Base-by-base conservation (phyloP, 2,113 vertebrate species). In the Entosphenus tridentatus region DNA sequence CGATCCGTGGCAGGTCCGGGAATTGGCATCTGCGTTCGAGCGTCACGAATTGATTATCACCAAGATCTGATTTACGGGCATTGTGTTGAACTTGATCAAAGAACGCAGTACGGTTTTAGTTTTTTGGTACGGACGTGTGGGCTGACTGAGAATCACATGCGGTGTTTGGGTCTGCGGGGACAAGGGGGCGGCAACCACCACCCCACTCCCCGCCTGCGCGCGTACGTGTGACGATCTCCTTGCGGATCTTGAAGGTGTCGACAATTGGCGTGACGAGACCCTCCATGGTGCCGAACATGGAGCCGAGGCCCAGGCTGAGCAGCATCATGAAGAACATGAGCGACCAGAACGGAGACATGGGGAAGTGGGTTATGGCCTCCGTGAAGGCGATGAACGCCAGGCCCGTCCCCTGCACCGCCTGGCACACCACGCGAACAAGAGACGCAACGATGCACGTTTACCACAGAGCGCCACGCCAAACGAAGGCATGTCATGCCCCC, bases 301-400 rank as follows among this genome's bases (percentile, higher is more conserved):
- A 96, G 9, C 93, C 92, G 79, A 98, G 73, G 13, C 93, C 93
- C 78, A 98, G 78, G 78, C 96, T 98, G 74, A 98, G 95, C 68
- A 98, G 80, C 93, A 98, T 98, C 79, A 98, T 79, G 84, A 98
- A 98, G 82, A 98, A 98, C 89, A 98, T 89, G 76, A 96, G 88
- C 0, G 93, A 98, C 93, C 93, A 98, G 77, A 95, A 89, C 0
- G 93, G 93, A 2, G 90, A 96, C 59, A 80, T 90, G 0, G 93
- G 93, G 73, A 98, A 98, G 74, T 96, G 92, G 1, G 92, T 96
- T 90, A 98, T 96, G 76, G 93, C 93, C 78, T 98, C 93, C 0
- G 93, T 98, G 82, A 98, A 98, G 73, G 93, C 90, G 1, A 98
- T 98, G 76, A 98, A 98, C n/a, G 93, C 93, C 79, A 98, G 76